Conservation (phyloP, 1,140 invertebrate species). For the Ostrea edulis region DNA sequence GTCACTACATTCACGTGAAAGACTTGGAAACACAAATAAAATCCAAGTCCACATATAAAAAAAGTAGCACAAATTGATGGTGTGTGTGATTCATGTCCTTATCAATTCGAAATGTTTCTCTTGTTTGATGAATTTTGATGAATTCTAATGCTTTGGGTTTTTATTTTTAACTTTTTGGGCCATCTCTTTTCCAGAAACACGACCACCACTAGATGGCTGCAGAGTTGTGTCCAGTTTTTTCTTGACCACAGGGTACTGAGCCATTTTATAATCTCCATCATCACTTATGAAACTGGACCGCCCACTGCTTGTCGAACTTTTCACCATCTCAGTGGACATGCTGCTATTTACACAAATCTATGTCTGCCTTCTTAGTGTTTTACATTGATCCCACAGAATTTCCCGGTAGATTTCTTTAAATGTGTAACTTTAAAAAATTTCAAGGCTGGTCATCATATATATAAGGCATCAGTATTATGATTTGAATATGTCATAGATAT, state of each 20-base stretch:
- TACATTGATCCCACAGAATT: neutral
- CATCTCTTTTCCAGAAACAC: neutral
- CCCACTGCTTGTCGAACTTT: neutral
- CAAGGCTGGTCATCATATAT: no score
- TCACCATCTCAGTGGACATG: neutral
- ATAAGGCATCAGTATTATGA: neutral
- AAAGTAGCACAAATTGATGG: no score
- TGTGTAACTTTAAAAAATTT: neutral
- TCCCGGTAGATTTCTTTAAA: neutral
- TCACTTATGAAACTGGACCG: neutral
- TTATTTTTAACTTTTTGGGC: no score
- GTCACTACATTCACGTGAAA: no score
- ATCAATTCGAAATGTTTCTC: no score
- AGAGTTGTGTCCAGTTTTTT: neutral
- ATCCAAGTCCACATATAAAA: no score
- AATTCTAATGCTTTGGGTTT: no score
- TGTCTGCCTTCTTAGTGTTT: neutral
- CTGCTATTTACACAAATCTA: neutral
- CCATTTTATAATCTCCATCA: neutral
- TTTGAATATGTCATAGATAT: conserved; percentile 26
- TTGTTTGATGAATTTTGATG: no score
- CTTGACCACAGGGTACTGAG: neutral
- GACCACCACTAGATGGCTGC: conserved; percentile 7
- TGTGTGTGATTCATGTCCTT: no score
- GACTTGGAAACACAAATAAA: no score